phyloP scores from a whole-genome alignment of 37 sponge, comb jelly and placozoan genomes.

The Ephydatia muelleri region DNA sequence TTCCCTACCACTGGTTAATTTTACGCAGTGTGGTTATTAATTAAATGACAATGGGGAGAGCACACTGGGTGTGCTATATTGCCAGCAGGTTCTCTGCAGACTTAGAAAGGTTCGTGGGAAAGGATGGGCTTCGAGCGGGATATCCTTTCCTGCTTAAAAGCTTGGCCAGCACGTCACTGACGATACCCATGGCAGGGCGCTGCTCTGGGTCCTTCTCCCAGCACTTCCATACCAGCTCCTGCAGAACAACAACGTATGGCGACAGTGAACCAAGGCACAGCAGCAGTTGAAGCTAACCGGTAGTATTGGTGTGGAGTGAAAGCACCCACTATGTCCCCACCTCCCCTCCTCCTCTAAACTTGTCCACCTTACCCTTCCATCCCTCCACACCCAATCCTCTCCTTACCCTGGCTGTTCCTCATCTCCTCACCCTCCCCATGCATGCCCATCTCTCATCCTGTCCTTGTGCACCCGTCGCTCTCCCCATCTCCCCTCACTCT shows the following conservation, averaged over 20 bases:
- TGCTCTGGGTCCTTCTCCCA: conserved; percentile 43
- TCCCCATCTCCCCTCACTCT: conserved; percentile 8
- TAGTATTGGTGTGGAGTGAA: not conserved
- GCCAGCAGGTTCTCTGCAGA: conserved; percentile 40
- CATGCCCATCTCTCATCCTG: conserved; percentile 12
- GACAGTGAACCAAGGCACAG: not conserved
- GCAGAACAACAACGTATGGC: not conserved
- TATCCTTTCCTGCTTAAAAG: conserved; percentile 48
- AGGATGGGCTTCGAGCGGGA: conserved; percentile 44
- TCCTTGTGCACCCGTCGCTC: not conserved
- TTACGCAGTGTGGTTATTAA: too few species aligned
- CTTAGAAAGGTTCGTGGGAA: conserved; percentile 47
- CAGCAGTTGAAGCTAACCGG: too few species aligned
- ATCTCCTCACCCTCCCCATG: too few species aligned
- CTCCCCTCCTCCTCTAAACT: not conserved
- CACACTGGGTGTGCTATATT: not conserved
- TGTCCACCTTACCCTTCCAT: not conserved
- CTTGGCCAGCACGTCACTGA: conserved; percentile 36
- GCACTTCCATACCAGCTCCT: conserved; percentile 61
- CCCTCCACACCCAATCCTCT: not conserved
- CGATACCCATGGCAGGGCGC: conserved; percentile 47
- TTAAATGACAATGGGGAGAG: not conserved
- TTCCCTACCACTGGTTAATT: too few species aligned
- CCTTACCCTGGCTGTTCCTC: too few species aligned
- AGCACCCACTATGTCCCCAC: not conserved